Evolutionary conservation across 2,113 vertebrate species (phyloP), one percentile per base, ranked within the genome.

Genomic region (Garra rufa): DNA sequence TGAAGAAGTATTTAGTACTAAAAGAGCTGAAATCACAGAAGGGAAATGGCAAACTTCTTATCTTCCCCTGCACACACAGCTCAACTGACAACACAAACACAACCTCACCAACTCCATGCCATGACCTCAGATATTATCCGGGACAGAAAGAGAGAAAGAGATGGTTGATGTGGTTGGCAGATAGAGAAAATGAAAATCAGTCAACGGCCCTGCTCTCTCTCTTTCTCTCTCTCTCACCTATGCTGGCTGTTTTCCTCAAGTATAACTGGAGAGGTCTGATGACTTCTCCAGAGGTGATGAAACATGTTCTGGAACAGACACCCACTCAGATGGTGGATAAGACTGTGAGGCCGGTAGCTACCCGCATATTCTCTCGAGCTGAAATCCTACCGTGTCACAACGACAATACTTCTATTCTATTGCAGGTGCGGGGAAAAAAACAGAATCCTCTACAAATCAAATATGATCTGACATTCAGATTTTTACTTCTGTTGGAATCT

Each of bases 181-280:
- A 78, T 78, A 78, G 17, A 78, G 21, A 78, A 78, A 43, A n/a
- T 41, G 70, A 50, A 55, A 30, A 70, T 30, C 41, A 82, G 59
- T 77, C 24, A 83, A 43, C 28, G 30, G 85, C 82, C 84, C 83
- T 87, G 83, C 81, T 83, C 21, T n/a, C 2, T 21, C 82, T 83
- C 21, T n/a, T 2, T 21, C 82, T 52, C 52, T 55, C 71, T 76
- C 21, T 17, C 2, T 19, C 78, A 82, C 52, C 59, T 67, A 41
- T 61, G 6, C 57, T 34, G 28, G 30, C 48, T 55, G 46, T 30
- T 57, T 75, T 75, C 43, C 15, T 46, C 14, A 69, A 81, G 46
- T 71, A 44, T 48, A 61, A 84, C 61, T 86, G 57, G 21, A 87
- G 86, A 88, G 76, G 34, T 82, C 76, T 61, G 81, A 77, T 79